phyloP scores from a whole-genome alignment of 2,113 vertebrate genomes.

The Nipponia nippon region DNA sequence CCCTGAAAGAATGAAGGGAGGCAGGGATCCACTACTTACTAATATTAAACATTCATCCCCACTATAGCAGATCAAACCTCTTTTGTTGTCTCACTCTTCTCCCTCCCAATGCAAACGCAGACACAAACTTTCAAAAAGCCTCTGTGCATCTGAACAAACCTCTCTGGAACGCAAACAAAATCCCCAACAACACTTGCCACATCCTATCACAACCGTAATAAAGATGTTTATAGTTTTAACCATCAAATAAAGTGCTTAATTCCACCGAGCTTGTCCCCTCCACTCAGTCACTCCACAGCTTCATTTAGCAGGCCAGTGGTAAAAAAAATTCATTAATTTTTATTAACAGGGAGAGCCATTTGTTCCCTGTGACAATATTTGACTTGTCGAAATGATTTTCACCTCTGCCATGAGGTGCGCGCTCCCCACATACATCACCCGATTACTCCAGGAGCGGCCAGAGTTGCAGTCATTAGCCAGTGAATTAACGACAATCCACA shows the following conservation, averaged over 20 bases:
- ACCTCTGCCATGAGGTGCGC: conserved; percentile 93
- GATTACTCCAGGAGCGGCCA: conserved; percentile 87
- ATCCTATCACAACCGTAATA: conserved; percentile 24
- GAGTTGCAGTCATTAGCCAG: conserved; percentile 98
- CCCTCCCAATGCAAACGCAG: not conserved
- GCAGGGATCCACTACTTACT: not conserved
- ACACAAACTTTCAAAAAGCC: not conserved
- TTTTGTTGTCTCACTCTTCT: not conserved
- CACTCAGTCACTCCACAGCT: conserved; percentile 60
- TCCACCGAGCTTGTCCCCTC: conserved; percentile 37
- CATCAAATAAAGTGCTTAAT: conserved; percentile 67
- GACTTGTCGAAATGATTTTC: conserved; percentile 98
- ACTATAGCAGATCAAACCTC: not conserved
- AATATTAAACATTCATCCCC: not conserved
- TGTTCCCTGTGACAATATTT: conserved; percentile 89
- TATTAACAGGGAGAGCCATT: conserved; percentile 92
- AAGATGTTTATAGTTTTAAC: conserved; percentile 67
- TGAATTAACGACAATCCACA: conserved; percentile 97
- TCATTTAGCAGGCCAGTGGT: conserved; percentile 79
- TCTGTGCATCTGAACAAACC: not conserved
- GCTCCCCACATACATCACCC: conserved; percentile 94
- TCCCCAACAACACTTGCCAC: not conserved
- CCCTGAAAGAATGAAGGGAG: not conserved
- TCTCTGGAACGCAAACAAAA: not conserved
- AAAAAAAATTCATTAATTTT: conserved; percentile 91